Conservation (phyloP, 2,797 vertebrate genomes). For the Gymnothorax javanicus region DNA sequence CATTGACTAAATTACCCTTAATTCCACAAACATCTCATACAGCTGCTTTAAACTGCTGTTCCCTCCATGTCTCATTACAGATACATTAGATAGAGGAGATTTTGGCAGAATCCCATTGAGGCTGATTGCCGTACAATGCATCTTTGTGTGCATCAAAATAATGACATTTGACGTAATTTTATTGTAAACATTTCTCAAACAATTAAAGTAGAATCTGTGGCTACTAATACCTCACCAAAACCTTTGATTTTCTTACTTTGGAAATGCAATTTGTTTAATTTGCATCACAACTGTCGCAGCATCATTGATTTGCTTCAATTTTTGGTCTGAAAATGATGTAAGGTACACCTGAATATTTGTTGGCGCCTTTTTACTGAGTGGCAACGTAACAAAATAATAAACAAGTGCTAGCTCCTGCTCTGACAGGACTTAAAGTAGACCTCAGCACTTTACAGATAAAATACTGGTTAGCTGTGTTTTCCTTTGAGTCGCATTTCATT, state of each 20-base stretch:
- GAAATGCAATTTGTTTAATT: neutral
- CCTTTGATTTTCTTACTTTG: neutral
- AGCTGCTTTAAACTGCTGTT: neutral
- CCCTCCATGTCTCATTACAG: neutral
- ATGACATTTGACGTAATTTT: neutral
- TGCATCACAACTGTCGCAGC: neutral
- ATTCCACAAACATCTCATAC: neutral
- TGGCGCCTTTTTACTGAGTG: neutral
- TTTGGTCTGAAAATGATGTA: neutral
- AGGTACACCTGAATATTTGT: neutral
- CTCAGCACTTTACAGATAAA: neutral
- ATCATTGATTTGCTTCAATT: neutral
- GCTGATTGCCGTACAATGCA: neutral
- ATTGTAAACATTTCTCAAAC: neutral
- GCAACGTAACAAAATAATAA: neutral
- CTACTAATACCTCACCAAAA: neutral
- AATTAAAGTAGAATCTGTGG: neutral
- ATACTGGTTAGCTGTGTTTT: neutral
- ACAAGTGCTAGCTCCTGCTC: neutral
- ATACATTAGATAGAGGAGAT: neutral
- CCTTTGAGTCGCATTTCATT: neutral
- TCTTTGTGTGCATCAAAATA: neutral
- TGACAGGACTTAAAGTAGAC: too few relatives aligned
- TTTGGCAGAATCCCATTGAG: neutral
- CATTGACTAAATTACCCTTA: neutral